Evolutionary conservation across 2,888 invertebrate species (phyloP).

Genomic region (Cybosia mesomella): DNA sequence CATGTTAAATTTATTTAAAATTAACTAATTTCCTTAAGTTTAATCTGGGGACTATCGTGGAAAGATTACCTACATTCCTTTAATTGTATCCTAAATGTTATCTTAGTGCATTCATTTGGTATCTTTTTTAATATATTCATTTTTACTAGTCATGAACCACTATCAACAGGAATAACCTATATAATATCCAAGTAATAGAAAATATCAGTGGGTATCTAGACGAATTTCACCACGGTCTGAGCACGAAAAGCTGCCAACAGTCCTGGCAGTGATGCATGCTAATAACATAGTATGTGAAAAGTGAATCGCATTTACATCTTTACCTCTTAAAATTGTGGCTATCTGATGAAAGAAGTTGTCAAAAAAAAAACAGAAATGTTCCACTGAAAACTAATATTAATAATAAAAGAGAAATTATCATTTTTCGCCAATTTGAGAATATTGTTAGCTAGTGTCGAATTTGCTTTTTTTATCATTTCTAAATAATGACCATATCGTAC

Average conservation of each 20-base stretch:
- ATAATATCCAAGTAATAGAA: neutral
- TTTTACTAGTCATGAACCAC: neutral
- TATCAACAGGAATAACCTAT: neutral
- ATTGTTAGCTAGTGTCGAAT: neutral
- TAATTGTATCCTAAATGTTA: neutral
- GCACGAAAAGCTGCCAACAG: neutral
- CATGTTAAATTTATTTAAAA: constrained; percentile 9
- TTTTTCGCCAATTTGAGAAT: neutral
- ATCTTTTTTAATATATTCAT: neutral
- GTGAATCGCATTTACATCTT: neutral
- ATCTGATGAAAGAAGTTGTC: neutral
- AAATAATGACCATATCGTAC: constrained; percentile 30
- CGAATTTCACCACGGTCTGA: neutral
- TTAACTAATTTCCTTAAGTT: neutral
- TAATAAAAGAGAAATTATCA: neutral
- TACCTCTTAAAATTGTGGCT: neutral
- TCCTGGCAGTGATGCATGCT: neutral
- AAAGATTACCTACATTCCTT: constrained; percentile 2
- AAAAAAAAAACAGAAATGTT: neutral
- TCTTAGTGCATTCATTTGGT: neutral
- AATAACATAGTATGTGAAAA: constrained; percentile 1
- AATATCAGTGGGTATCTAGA: neutral
- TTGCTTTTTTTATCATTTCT: neutral
- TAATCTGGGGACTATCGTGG: neutral
- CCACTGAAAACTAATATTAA: neutral